Conservation (phyloP, 2,113 vertebrate species). For the Columba livia region DNA sequence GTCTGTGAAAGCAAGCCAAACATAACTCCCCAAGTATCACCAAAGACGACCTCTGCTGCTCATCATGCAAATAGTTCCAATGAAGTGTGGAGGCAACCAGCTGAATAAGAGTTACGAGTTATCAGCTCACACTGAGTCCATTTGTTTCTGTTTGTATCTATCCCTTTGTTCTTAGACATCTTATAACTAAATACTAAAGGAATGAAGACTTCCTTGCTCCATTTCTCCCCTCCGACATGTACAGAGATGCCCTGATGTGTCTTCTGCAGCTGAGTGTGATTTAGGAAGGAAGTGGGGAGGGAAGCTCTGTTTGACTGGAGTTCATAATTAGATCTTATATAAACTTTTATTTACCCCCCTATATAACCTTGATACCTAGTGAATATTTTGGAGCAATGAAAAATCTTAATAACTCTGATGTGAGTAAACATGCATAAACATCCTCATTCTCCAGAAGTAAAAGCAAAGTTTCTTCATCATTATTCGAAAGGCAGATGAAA, state of each 20-base stretch:
- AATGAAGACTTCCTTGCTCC: background rate
- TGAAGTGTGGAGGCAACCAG: background rate
- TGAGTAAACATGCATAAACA: background rate
- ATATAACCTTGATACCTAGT: background rate
- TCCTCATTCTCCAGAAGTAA: background rate
- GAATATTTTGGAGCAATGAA: background rate
- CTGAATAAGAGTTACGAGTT: background rate
- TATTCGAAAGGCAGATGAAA: background rate
- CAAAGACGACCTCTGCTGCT: background rate
- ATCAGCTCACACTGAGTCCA: background rate
- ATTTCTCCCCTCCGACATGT: background rate
- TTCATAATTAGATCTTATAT: background rate
- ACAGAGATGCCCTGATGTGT: background rate
- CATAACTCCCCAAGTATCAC: background rate
- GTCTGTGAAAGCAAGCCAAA: constrained; percentile 16
- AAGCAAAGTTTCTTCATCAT: background rate
- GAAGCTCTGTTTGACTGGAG: background rate
- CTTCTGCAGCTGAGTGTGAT: background rate
- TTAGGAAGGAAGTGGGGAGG: background rate
- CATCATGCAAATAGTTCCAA: background rate
- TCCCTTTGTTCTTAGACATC: background rate
- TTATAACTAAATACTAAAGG: background rate
- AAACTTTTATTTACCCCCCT: background rate
- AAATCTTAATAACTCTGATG: background rate
- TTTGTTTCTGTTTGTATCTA: background rate